Base-by-base conservation (phyloP, 92 coral and sea anemone genomes). In the Actinostola sp. region DNA sequence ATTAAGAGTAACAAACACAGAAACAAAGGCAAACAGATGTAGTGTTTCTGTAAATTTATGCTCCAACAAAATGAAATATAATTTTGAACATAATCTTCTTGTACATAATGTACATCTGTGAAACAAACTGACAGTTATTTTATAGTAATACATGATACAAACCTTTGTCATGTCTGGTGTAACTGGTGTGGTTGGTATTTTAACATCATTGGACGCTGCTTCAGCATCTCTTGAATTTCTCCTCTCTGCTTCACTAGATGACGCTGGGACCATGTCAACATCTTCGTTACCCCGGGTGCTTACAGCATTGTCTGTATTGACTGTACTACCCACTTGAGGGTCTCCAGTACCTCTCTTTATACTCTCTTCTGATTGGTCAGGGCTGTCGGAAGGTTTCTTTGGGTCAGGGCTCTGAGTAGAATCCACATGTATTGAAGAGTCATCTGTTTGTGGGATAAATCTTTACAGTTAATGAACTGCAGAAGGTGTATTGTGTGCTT, bases 371-470 rank as follows among this genome's bases (percentile, higher is more conserved):
- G 81, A 75, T 55, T 75, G 81, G 66, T 75, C 81, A 21, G 81
- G 81, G 26, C 72, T 75, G 53, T 75, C 72, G 10, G 79, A 73
- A 11, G 52, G 55, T 10, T 60, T 60, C 44, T 73, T 73, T 2
- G 89, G 53, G 66, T 83, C 87, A 28, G 89, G 89, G 56, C 85
- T 85, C 73, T 91, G 97, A 32, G 97, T 91, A 20, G 97, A 91
- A 57, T 91, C 97, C 0, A n/a, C n/a, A n/a, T n/a, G n/a, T n/a
- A 87, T 92, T 66, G 89, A 87, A 24, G 78, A 46, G 42, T 80
- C 89, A 64, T 77, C 89, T 82, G n/a, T n/a, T n/a, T n/a, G n/a
- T n/a, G n/a, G n/a, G n/a, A n/a, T n/a, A n/a, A n/a, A n/a, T n/a
- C n/a, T n/a, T n/a, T n/a, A n/a, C n/a, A n/a, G n/a, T n/a, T n/a